These are phyloP conservation scores for Coptotermes formosanus DNA, from an alignment of 1,140 invertebrate genomes.

Conservation along the genomic window DNA sequence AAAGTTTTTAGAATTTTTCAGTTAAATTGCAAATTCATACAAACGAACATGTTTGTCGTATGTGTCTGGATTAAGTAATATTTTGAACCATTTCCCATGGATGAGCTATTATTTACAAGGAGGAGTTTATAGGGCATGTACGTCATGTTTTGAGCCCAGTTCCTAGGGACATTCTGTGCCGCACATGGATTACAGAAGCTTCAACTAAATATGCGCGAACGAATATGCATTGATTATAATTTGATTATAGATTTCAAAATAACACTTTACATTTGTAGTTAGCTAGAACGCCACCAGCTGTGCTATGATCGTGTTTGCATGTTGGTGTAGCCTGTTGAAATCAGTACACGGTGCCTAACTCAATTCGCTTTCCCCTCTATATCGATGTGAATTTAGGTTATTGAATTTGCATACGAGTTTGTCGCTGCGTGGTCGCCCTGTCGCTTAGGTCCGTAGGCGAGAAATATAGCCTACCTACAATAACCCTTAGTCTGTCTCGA, in stretches of 20 bases:
- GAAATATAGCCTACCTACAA: too few relatives aligned
- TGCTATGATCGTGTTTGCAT: not conserved
- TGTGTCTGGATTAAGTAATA: not conserved
- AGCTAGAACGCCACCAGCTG: constrained; percentile 1
- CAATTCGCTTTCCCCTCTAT: not conserved
- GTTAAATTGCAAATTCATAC: too few relatives aligned
- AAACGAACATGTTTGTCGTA: not conserved
- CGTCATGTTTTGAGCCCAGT: not conserved
- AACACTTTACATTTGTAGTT: constrained; percentile 19
- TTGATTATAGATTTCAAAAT: constrained; percentile 18
- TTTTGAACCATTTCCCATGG: not conserved
- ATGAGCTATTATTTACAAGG: not conserved
- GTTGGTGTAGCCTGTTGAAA: not conserved
- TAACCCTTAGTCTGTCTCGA: too few relatives aligned
- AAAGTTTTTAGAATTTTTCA: too few relatives aligned
- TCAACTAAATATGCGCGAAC: not conserved
- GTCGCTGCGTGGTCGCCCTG: too few relatives aligned
- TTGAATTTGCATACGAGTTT: not conserved
- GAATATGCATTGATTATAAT: constrained; percentile 18
- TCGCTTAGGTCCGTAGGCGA: too few relatives aligned
- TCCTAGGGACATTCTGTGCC: not conserved
- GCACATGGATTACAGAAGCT: not conserved
- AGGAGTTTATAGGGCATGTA: not conserved
- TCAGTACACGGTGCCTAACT: not conserved
- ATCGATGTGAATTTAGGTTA: not conserved